Evolutionary conservation across 2,797 vertebrate species (phyloP).

Genomic region (Cygnus olor): DNA sequence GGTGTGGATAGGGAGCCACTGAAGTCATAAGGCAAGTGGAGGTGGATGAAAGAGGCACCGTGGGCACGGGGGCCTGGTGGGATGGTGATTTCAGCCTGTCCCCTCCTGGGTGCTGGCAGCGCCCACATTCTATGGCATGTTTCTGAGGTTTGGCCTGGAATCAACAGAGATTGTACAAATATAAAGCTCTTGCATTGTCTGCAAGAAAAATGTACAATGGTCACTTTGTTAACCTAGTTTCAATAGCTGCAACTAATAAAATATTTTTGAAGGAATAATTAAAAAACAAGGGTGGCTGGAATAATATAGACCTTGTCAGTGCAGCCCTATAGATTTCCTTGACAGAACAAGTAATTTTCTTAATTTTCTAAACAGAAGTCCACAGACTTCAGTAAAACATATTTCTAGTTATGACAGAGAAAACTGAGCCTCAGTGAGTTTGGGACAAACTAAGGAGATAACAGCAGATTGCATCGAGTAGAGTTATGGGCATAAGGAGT

Average conservation of each 20-base stretch:
- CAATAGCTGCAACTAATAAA: not conserved
- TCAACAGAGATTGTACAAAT: too few relatives aligned
- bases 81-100: not conserved
- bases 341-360: not conserved
- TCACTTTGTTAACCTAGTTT: not conserved
- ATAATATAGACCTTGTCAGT: not conserved
- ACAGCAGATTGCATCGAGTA: not conserved
- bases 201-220: not conserved
- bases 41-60: not conserved
- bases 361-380: not conserved
- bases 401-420: too few relatives aligned
- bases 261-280: not conserved
- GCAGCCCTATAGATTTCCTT: not conserved
- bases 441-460: not conserved
- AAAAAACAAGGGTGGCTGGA: not conserved
- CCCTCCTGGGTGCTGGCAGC: too few relatives aligned
- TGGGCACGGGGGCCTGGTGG: rapidly evolving
- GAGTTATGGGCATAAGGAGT: not conserved
- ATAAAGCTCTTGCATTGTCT: not conserved
- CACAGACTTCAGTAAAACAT: not conserved
- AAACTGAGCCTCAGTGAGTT: not conserved
- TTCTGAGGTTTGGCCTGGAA: not conserved
- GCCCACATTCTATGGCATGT: not conserved
- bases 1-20: not conserved
- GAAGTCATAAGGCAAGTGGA: not conserved